Evolutionary conservation across 2,113 vertebrate species (phyloP).

Genomic region (Phycodurus eques): DNA sequence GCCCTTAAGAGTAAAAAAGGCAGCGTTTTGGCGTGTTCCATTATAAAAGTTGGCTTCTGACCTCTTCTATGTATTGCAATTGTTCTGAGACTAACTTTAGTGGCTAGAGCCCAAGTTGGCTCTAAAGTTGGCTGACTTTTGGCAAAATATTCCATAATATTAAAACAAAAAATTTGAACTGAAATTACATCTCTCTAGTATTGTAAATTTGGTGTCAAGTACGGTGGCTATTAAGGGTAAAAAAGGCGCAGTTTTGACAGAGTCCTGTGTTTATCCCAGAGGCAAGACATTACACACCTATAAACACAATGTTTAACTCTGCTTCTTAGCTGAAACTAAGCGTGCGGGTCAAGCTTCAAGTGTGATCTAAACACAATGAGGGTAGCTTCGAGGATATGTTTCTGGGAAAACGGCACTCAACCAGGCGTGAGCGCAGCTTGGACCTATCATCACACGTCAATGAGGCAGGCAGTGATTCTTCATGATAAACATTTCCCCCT

Average conservation of each 20-base stretch:
- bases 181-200: too few relatives aligned
- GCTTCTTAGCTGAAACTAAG: not conserved
- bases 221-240: not conserved
- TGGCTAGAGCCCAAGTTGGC: too few relatives aligned
- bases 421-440: slow-evolving; percentile 18
- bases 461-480: slow-evolving; percentile 12
- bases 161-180: too few relatives aligned
- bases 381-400: slow-evolving; percentile 12
- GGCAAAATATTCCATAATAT: too few relatives aligned
- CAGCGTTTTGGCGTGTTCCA: too few relatives aligned
- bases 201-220: not conserved
- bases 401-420: slow-evolving; percentile 29
- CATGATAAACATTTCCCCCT: slow-evolving; percentile 46
- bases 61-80: too few relatives aligned
- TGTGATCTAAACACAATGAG: slow-evolving; percentile 32
- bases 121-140: too few relatives aligned
- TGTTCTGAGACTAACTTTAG: too few relatives aligned
- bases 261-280: not conserved
- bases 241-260: not conserved
- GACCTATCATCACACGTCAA: slow-evolving; percentile 18
- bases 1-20: too few relatives aligned
- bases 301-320: not conserved
- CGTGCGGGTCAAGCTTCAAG: slow-evolving; percentile 20
- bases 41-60: too few relatives aligned
- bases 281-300: not conserved